Evolutionary conservation across 2,888 invertebrate species (phyloP).

Genomic region (Eupeodes latifasciatus): DNA sequence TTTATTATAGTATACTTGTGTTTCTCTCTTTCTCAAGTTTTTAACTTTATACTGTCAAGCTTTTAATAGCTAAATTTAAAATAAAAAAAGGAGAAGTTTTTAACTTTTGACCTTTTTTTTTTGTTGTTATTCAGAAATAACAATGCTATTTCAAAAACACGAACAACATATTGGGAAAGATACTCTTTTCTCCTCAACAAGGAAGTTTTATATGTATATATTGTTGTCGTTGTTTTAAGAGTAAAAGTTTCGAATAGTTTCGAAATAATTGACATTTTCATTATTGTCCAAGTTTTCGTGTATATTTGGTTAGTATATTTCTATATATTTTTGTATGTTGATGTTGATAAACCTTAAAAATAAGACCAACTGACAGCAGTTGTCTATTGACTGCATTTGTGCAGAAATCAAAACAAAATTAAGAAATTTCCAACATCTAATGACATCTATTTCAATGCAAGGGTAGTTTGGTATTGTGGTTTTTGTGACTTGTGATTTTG

Average conservation of each 20-base stretch:
- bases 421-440: not conserved
- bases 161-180: not conserved
- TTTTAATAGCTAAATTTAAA: slow-evolving; percentile 19
- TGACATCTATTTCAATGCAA: not conserved
- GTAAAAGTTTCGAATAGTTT: slow-evolving; percentile 25
- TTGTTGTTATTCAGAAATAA: slow-evolving; percentile 2
- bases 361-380: not conserved
- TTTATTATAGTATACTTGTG: slow-evolving; percentile 16
- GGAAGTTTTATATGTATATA: slow-evolving; percentile 13
- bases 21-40: not conserved
- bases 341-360: not conserved
- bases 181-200: not conserved
- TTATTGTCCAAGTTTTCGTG: slow-evolving; percentile 14
- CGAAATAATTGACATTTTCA: slow-evolving; percentile 40
- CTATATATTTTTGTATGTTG: not conserved
- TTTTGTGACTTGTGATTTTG: too few species aligned
- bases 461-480: too few species aligned
- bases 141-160: not conserved
- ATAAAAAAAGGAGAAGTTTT: slow-evolving; percentile 7
- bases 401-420: slow-evolving; percentile 3
- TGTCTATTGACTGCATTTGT: not conserved
- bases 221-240: slow-evolving; percentile 22
- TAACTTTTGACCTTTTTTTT: slow-evolving; percentile 26
- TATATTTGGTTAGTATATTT: not conserved
- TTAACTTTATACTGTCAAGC: slow-evolving; percentile 11